Evolutionary conservation across 2,797 vertebrate genomes (phyloP).

Genomic region (Amphiprion clarkii): DNA sequence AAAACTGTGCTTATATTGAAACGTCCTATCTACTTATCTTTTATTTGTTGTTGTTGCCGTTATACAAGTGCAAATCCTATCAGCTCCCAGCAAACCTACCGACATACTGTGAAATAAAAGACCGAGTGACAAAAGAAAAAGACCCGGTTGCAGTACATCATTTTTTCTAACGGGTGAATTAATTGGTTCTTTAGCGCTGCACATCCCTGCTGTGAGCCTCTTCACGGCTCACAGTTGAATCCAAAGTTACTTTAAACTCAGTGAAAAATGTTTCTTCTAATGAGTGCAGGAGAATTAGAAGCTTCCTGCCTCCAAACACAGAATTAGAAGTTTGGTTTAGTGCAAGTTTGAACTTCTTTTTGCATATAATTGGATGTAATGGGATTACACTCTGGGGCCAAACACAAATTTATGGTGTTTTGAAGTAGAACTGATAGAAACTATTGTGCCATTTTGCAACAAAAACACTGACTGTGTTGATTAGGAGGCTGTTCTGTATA

Average conservation of each 20-base stretch:
- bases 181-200: conserved; percentile 41
- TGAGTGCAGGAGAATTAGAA: conserved; percentile 8
- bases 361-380: conserved; percentile 28
- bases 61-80: background rate
- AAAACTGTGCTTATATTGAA: background rate
- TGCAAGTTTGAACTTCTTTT: background rate
- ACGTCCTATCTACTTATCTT: background rate
- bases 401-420: background rate
- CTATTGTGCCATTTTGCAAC: too few relatives aligned
- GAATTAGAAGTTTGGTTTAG: background rate
- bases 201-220: conserved; percentile 34
- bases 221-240: conserved; percentile 31
- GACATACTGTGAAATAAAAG: background rate
- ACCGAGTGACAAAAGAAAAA: conserved; percentile 8
- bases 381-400: conserved; percentile 12
- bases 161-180: conserved; percentile 34
- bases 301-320: conserved; percentile 4
- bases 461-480: too few relatives aligned
- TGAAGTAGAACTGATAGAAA: too few relatives aligned
- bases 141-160: conserved; percentile 31
- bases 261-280: conserved; percentile 34
- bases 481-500: too few relatives aligned
- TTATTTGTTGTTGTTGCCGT: background rate
- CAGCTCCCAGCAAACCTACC: background rate
- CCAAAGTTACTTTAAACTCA: conserved; percentile 21